Evolutionary conservation across 2,888 invertebrate genomes (phyloP), one percentile per base, ranked within the genome.

Genomic region (Harpalus rufipes): DNA sequence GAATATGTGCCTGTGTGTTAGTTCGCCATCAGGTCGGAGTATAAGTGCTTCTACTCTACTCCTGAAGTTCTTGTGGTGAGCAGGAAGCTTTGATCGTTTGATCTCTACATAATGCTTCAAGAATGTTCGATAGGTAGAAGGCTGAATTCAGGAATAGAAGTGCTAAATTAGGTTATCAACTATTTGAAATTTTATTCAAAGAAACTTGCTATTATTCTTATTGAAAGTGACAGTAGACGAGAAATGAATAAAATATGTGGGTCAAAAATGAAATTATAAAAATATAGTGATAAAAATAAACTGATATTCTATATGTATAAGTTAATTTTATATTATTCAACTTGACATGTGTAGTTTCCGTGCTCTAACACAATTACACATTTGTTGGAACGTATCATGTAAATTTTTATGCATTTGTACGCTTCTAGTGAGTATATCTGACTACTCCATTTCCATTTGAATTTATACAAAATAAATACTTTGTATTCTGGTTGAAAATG

Each of bases 71-170:
- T 32, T 68, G 68, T 32, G 68, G 68, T 21, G 63, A 63, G 21
- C 39, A 68, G 68, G 39, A 68, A 25, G 25, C 68, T 68, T 68
- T 68, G 68, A 68, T 68, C 68, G 68, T 51, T 51, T 51, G 44
- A 51, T 51, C 44, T 68, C 68, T 32, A 68, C 68, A 32, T 68
- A 68, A 68, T 68, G 39, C 39, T 68, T 7, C 32, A 68, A 39
- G 68, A 68, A 68, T 68, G 39, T 39, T 39, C 63, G 63, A 51
- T 51, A 51, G 59, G 68, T 14, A 14, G 14, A 68, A 14, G 39
- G 39, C 32, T n/a, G 39, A 68, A 68, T 51, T 51, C 44, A 12
- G 44, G 4, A 51, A 51, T 51, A 51, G 44, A 12, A 51, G 44
- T 12, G 44, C 44, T 12, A 51, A 51, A 51, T 51, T 51, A 51